Conservation (phyloP, 1,140 invertebrate species). For the Tetramorium simillimum region DNA sequence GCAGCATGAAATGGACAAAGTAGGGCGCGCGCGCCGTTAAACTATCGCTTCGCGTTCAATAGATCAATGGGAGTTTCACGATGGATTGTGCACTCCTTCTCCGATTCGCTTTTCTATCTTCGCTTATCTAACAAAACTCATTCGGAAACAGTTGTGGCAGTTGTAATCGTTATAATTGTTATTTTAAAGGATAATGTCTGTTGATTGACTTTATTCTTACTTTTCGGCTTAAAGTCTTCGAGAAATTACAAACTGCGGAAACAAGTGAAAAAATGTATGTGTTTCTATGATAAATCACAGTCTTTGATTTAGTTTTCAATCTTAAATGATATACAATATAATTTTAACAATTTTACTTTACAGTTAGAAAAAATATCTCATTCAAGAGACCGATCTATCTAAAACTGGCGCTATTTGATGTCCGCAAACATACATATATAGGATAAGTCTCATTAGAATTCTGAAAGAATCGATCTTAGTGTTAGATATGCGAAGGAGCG, state of each 20-base stretch:
- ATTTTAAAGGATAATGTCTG: background rate
- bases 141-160: background rate
- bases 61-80: background rate
- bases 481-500: constrained; percentile 40
- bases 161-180: background rate
- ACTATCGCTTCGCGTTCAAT: constrained; percentile 35
- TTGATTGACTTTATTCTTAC: background rate
- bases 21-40: constrained; percentile 39
- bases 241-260: background rate
- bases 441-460: constrained; percentile 5
- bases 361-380: background rate
- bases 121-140: background rate
- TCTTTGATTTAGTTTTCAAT: background rate
- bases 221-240: no score
- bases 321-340: background rate
- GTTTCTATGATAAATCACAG: background rate
- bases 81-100: background rate
- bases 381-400: background rate
- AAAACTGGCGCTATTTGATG: background rate
- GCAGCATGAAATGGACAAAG: constrained; percentile 66
- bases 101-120: background rate
- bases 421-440: background rate
- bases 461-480: constrained; percentile 12
- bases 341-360: background rate
- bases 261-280: background rate